Conservation (phyloP, 2,113 vertebrate genomes). For the Porphyrio hochstetteri region DNA sequence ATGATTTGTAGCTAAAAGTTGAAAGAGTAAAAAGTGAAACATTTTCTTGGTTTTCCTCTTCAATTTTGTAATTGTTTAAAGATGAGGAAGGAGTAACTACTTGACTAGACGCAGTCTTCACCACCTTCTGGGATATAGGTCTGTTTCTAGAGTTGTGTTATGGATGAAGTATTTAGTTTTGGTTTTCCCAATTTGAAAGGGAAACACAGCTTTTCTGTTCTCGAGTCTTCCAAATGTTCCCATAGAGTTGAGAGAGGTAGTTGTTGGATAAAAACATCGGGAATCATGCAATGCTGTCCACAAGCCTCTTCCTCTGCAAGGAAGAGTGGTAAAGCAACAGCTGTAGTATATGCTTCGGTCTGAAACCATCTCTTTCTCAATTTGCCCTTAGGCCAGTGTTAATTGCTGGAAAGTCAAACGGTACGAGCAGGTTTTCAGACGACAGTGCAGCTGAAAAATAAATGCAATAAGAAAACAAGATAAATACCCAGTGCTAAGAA, state of each 20-base stretch:
- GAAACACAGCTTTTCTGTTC: neutral
- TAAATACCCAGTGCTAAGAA: conserved; percentile 62
- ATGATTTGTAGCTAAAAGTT: neutral
- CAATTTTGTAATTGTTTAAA: neutral
- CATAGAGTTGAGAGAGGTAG: neutral
- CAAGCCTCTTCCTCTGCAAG: neutral
- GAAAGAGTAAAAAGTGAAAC: neutral
- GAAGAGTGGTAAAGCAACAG: conserved; percentile 5
- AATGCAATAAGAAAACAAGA: conserved; percentile 62
- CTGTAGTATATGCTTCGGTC: neutral
- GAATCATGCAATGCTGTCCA: neutral
- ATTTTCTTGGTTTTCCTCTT: neutral
- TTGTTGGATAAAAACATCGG: neutral
- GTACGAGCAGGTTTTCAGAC: neutral
- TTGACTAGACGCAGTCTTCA: neutral
- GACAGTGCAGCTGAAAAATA: conserved; percentile 43
- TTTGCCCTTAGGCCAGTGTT: conserved; percentile 20
- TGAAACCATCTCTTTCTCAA: conserved; percentile 10
- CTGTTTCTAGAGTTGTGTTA: neutral
- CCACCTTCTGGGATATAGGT: neutral
- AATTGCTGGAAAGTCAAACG: conserved; percentile 55
- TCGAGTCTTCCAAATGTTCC: neutral
- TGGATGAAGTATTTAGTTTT: neutral
- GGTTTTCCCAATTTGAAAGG: neutral
- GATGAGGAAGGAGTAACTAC: neutral